These are phyloP conservation scores for Autographa pulchrina DNA, from an alignment of 2,888 invertebrate genomes.

Conservation along the genomic window DNA sequence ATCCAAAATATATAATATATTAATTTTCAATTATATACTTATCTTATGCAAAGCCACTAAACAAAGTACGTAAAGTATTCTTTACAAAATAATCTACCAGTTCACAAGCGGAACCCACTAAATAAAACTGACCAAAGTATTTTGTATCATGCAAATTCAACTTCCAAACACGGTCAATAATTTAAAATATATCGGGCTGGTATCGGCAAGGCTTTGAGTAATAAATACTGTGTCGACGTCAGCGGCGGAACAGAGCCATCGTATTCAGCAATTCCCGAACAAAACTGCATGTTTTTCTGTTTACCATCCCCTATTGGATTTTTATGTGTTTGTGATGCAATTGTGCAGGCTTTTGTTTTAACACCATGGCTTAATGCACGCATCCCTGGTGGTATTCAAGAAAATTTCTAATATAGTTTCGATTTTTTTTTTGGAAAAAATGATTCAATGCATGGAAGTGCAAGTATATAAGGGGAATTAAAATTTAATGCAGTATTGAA, in stretches of 20 bases:
- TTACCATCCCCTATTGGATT: slow-evolving; percentile 25
- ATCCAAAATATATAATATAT: too few relatives aligned
- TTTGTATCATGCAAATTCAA: slow-evolving; percentile 27
- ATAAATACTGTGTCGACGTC: slow-evolving; percentile 54
- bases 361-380: too few relatives aligned
- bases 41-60: too few relatives aligned
- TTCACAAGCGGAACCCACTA: background rate
- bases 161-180: slow-evolving; percentile 34
- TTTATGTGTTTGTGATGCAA: slow-evolving; percentile 21
- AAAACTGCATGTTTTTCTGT: slow-evolving; percentile 51
- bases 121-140: slow-evolving; percentile 6
- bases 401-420: too few relatives aligned
- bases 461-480: too few relatives aligned
- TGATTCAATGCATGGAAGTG: too few relatives aligned
- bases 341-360: slow-evolving; percentile 30
- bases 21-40: too few relatives aligned
- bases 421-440: too few relatives aligned
- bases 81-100: background rate
- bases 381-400: too few relatives aligned
- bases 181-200: slow-evolving; percentile 36
- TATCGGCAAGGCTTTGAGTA: slow-evolving; percentile 32
- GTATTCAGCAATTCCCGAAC: slow-evolving; percentile 46
- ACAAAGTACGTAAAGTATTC: too few relatives aligned
- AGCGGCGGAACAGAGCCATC: slow-evolving; percentile 38
- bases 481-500: too few relatives aligned